Evolutionary conservation across 2,797 vertebrate species (phyloP).

Genomic region (Manis crassicaudata): DNA sequence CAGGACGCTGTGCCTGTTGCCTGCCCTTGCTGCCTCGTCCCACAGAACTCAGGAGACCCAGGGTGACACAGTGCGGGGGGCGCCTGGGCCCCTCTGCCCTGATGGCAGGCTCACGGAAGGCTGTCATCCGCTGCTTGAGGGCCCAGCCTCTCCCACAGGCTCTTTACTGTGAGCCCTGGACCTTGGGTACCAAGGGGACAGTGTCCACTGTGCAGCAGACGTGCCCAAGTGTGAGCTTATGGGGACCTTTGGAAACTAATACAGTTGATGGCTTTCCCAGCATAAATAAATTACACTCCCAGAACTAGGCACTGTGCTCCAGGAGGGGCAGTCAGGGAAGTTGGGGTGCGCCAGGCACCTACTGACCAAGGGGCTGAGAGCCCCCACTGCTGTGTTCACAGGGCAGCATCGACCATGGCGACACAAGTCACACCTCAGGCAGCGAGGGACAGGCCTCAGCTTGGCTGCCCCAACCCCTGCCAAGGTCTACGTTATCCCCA

Average conservation of each 20-base stretch:
- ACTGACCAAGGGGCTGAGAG: background rate
- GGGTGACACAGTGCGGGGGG: too few relatives aligned
- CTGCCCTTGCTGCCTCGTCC: background rate
- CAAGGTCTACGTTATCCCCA: background rate
- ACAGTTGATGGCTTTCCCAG: background rate
- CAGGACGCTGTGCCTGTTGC: too few relatives aligned
- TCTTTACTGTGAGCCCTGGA: background rate
- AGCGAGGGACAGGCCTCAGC: background rate
- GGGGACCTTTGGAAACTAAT: background rate
- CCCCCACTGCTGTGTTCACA: background rate
- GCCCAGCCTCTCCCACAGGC: background rate
- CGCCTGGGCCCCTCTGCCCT: background rate
- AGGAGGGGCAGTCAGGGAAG: too few relatives aligned
- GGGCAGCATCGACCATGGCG: background rate
- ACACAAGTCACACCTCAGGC: background rate
- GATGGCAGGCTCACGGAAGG: background rate
- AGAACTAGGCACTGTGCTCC: background rate
- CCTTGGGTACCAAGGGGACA: background rate
- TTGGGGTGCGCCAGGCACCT: background rate
- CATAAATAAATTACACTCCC: constrained; percentile 42
- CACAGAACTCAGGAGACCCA: background rate
- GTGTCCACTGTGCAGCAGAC: accelerated
- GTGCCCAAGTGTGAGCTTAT: background rate
- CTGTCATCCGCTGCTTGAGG: background rate
- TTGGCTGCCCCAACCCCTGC: background rate